A percentile compares a stretch with the other conserved stretches of the same genome.
phyloP scores from a whole-genome alignment of 2,113 vertebrate genomes.

The Tachysurus fulvidraco region DNA sequence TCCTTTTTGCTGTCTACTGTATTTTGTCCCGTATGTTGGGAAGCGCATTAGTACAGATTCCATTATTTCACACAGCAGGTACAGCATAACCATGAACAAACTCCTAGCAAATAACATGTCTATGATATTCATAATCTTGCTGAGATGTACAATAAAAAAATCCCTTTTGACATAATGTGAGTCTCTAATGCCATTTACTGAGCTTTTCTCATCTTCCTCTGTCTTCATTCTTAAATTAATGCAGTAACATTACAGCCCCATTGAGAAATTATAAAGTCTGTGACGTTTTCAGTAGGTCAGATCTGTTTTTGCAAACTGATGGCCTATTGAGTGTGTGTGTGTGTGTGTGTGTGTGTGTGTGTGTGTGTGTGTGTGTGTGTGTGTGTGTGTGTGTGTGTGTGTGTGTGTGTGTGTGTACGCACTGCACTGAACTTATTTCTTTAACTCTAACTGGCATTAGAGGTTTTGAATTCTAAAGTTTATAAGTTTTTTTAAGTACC shows the following conservation, averaged over 20 bases:
- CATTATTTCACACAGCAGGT: not conserved
- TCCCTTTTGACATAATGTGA: slow-evolving; percentile 26
- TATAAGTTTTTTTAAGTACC: too few species aligned
- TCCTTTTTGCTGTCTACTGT: not conserved
- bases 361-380: too few species aligned
- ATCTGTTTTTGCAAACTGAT: not conserved
- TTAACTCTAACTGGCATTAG: too few species aligned
- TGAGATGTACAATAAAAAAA: not conserved
- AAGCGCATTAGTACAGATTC: not conserved
- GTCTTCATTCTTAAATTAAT: not conserved
- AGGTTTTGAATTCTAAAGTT: too few species aligned
- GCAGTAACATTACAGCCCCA: not conserved
- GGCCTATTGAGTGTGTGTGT: not conserved
- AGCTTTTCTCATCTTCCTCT: not conserved
- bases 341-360: too few species aligned
- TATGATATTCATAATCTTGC: slow-evolving; percentile 18
- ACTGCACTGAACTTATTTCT: not conserved
- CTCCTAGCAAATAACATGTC: slow-evolving; percentile 14
- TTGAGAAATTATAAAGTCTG: not conserved
- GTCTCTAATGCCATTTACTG: not conserved
- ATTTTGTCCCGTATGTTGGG: not conserved
- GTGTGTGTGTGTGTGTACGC: not conserved
- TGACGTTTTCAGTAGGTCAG: not conserved
- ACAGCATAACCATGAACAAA: not conserved
- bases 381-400: not conserved